Evolutionary conservation across 2,797 vertebrate species (phyloP).

Genomic region (Carapus acus): DNA sequence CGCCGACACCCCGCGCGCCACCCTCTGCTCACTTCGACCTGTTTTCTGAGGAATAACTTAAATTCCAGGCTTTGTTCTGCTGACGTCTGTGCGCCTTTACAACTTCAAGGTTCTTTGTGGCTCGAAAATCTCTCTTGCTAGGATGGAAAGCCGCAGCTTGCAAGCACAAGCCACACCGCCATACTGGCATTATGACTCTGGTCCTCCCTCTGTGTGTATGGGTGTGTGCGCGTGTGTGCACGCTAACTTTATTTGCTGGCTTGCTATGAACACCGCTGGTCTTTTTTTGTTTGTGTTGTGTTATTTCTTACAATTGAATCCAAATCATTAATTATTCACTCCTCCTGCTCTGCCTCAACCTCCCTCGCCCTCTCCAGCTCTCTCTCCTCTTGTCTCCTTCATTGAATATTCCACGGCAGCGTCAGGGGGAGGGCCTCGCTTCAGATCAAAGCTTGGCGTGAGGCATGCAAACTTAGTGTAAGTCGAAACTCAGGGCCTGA

Average conservation of each 20-base stretch:
- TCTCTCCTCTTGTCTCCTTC: slow-evolving; percentile 42
- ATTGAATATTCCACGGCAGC: slow-evolving; percentile 25
- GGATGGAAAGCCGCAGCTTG: slow-evolving; percentile 38
- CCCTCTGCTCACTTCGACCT: slow-evolving; percentile 43
- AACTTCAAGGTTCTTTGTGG: slow-evolving; percentile 53
- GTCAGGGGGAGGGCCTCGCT: slow-evolving; percentile 26
- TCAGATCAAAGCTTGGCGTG: slow-evolving; percentile 35
- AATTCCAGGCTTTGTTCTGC: slow-evolving; percentile 39
- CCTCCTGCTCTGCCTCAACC: slow-evolving; percentile 40
- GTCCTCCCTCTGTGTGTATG: slow-evolving; percentile 1
- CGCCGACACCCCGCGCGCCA: slow-evolving; percentile 18
- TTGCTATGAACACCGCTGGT: slow-evolving; percentile 36
- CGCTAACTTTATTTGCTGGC: slow-evolving; percentile 47
- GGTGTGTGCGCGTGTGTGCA: background rate
- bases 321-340: slow-evolving; percentile 59
- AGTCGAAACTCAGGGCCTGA: slow-evolving; percentile 44
- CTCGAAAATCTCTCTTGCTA: slow-evolving; percentile 34
- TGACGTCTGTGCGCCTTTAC: slow-evolving; percentile 23
- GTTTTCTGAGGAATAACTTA: slow-evolving; percentile 41
- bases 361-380: slow-evolving; percentile 45
- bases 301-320: slow-evolving; percentile 58
- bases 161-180: slow-evolving; percentile 34
- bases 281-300: no score
- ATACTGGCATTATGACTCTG: slow-evolving; percentile 15
- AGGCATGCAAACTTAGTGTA: slow-evolving; percentile 41